Evolutionary conservation across 2,888 invertebrate species (phyloP).

Genomic region (Dryomyza anilis): DNA sequence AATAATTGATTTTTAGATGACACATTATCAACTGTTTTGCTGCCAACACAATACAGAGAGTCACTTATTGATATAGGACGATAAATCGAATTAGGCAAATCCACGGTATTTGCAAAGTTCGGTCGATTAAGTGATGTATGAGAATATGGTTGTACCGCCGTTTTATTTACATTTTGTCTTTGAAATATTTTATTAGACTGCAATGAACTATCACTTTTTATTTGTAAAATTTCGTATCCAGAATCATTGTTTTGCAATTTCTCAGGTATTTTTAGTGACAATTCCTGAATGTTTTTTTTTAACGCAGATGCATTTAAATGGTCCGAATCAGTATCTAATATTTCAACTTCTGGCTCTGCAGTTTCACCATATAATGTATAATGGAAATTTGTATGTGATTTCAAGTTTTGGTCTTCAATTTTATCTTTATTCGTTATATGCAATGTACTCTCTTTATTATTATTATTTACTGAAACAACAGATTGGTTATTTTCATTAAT

Average conservation of each 20-base stretch:
- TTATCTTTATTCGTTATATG: too few relatives aligned
- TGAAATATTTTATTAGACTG: slow-evolving; percentile 47
- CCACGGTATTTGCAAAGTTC: slow-evolving; percentile 18
- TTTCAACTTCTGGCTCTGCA: too few relatives aligned
- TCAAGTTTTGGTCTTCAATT: too few relatives aligned
- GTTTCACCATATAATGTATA: too few relatives aligned
- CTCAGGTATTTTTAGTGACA: too few relatives aligned
- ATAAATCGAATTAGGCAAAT: slow-evolving; percentile 24
- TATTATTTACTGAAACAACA: too few relatives aligned
- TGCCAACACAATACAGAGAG: slow-evolving; percentile 38
- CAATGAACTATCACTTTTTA: slow-evolving; percentile 54
- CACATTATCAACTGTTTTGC: slow-evolving; percentile 28
- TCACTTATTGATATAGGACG: slow-evolving; percentile 29
- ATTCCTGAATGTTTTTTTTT: too few relatives aligned
- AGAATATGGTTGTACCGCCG: slow-evolving; percentile 17
- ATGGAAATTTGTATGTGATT: too few relatives aligned
- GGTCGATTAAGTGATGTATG: slow-evolving; percentile 37
- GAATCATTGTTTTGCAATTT: slow-evolving; percentile 22
- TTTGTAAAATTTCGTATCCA: slow-evolving; percentile 55
- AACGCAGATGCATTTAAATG: too few relatives aligned
- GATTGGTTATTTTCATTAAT: too few relatives aligned
- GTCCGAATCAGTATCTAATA: too few relatives aligned
- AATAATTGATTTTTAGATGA: not conserved
- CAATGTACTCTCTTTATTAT: too few relatives aligned
- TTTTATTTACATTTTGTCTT: slow-evolving; percentile 53